A percentile compares a stretch with the other conserved stretches of the same genome.
These are phyloP conservation scores for Elysia crispata DNA, from an alignment of 2,888 invertebrate genomes.

Conservation along the genomic window DNA sequence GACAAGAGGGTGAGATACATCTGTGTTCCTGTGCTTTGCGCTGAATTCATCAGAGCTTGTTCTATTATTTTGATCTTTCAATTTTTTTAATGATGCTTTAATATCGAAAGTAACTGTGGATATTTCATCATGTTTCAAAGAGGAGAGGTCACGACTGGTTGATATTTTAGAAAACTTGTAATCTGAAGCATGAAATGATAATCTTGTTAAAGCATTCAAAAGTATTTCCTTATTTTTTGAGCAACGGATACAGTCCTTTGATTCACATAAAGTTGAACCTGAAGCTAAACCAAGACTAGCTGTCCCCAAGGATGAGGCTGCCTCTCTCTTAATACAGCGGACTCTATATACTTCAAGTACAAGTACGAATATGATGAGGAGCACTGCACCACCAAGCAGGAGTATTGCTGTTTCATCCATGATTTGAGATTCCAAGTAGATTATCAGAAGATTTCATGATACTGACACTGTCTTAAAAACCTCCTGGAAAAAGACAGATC, in stretches of 20 bases:
- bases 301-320: no score
- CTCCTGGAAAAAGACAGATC: no score
- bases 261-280: slow-evolving; percentile 40
- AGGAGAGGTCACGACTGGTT: no score
- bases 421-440: no score
- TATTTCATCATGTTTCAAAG: slow-evolving; percentile 5
- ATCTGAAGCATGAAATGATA: slow-evolving; percentile 45
- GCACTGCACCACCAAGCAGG: slow-evolving; percentile 10
- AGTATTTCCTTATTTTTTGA: slow-evolving; percentile 49
- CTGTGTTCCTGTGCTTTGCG: not conserved
- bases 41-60: no score
- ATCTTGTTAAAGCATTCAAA: slow-evolving; percentile 48
- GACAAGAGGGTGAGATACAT: slow-evolving; percentile 44
- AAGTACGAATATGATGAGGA: not conserved
- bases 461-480: no score
- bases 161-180: not conserved
- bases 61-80: not conserved
- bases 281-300: not conserved
- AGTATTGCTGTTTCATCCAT: not conserved
- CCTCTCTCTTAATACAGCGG: no score
- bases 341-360: no score
- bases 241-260: slow-evolving; percentile 54
- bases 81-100: slow-evolving; percentile 17
- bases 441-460: no score
- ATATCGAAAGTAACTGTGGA: slow-evolving; percentile 27